phyloP scores from a whole-genome alignment of 1,140 invertebrate species.

The Ips typographus region DNA sequence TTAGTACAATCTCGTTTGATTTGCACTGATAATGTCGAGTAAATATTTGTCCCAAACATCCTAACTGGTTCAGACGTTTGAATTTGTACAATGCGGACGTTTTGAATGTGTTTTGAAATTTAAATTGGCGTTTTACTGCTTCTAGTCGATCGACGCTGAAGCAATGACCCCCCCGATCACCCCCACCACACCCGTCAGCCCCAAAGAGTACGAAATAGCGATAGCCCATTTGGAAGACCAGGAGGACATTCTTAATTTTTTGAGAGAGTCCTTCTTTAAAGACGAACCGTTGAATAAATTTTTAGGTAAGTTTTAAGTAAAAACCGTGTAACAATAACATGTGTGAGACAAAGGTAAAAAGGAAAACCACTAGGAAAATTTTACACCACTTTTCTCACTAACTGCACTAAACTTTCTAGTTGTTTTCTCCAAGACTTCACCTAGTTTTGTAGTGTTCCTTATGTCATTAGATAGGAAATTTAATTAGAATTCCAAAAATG shows the following conservation, averaged over 20 bases:
- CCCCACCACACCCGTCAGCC: constrained; percentile 45
- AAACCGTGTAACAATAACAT: too few relatives aligned
- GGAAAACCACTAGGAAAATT: neutral
- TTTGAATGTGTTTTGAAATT: neutral
- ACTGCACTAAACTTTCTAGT: too few relatives aligned
- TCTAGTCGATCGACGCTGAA: constrained; percentile 34
- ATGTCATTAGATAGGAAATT: too few relatives aligned
- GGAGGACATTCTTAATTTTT: constrained; percentile 40
- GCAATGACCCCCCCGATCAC: constrained; percentile 36
- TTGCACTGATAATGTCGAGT: neutral
- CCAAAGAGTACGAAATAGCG: constrained; percentile 43
- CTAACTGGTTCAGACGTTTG: neutral
- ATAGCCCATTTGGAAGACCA: constrained; percentile 38
- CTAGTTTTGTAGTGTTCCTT: neutral
- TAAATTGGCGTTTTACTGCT: neutral
- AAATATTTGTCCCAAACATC: neutral
- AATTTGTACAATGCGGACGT: neutral
- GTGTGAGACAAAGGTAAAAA: neutral
- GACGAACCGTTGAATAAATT: constrained; percentile 71
- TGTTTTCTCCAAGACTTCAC: neutral
- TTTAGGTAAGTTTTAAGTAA: constrained; percentile 46
- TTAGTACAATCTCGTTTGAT: neutral
- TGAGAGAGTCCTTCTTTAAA: constrained; percentile 62
- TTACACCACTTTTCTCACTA: too few relatives aligned
- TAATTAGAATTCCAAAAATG: too few relatives aligned